Evolutionary conservation across 2,888 invertebrate genomes (phyloP), one percentile per base, ranked within the genome.

Genomic region (Tenthredo amoena): DNA sequence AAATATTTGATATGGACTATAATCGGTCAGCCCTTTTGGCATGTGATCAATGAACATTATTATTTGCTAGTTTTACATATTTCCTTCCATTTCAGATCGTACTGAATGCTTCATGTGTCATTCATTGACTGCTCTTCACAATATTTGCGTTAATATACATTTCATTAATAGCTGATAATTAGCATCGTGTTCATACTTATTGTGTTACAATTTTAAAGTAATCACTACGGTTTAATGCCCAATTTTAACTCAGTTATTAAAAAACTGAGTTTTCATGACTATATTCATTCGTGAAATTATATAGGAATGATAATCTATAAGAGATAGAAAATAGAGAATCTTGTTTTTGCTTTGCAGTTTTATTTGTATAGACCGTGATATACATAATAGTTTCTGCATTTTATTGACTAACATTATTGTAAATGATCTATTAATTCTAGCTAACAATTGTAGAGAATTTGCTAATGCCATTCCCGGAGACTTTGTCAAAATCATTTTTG

Each of bases 321-420:
- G 37, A 15, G 62, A 81, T 81, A 37, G 79, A 81, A 15, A 81
- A 47, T 84, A 68, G 76, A 62, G 50, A 21, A n/a, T 71, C 34
- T 68, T 82, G 43, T 79, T 68, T 62, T 82, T 50, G 68, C 68
- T 84, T 68, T 37, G 50, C 21, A 71, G 71, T 72, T 50, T 68
- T 65, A 68, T 65, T 71, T 84, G 71, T 84, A 84, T 68, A 58
- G 47, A 72, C 37, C 68, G 72, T 71, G 31, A 84, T 84, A 72
- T 71, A 84, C 83, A 84, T 43, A 47, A 62, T 47, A 68, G 50
- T 43, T 84, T 84, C 71, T 47, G 62, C 12, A 40, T 40, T 62
- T 37, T 58, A 40, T 62, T 81, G 2, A 62, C 58, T 62, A 62
- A 81, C 15, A 58, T 26, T 40, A 62, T 50, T 40, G 21, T 81